phyloP scores from a whole-genome alignment of 2,113 vertebrate species.

The Elachura formosa region DNA sequence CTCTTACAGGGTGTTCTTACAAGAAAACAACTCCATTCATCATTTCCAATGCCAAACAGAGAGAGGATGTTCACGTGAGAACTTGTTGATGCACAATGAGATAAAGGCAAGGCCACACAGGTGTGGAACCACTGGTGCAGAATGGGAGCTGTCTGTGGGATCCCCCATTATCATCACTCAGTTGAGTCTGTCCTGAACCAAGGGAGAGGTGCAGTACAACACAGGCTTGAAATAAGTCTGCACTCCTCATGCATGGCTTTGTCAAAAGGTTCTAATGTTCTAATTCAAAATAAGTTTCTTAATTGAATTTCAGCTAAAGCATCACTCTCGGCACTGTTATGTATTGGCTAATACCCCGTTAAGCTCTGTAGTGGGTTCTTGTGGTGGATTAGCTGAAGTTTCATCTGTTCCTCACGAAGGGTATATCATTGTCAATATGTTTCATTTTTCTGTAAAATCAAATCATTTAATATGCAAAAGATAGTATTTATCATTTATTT shows the following conservation, averaged over 20 bases:
- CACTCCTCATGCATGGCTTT: not conserved
- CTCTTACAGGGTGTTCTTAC: not conserved
- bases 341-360: not conserved
- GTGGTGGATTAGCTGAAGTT: not conserved
- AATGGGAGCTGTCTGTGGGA: not conserved
- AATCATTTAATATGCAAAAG: not conserved
- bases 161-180: accelerated
- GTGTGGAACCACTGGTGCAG: not conserved
- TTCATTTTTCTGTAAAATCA: not conserved
- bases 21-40: not conserved
- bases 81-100: not conserved
- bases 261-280: not conserved
- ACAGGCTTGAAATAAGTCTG: not conserved
- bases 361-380: not conserved
- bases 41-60: not conserved
- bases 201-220: not conserved
- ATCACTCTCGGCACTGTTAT: accelerated
- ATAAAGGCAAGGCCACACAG: not conserved
- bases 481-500: not conserved
- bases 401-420: not conserved
- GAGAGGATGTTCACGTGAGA: not conserved
- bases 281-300: not conserved
- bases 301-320: not conserved
- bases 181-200: not conserved
- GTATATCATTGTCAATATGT: not conserved